A percentile compares a stretch with the other conserved stretches of the same genome.
Evolutionary conservation across 2,797 vertebrate genomes (phyloP).

Genomic region (Labeo calbasu): DNA sequence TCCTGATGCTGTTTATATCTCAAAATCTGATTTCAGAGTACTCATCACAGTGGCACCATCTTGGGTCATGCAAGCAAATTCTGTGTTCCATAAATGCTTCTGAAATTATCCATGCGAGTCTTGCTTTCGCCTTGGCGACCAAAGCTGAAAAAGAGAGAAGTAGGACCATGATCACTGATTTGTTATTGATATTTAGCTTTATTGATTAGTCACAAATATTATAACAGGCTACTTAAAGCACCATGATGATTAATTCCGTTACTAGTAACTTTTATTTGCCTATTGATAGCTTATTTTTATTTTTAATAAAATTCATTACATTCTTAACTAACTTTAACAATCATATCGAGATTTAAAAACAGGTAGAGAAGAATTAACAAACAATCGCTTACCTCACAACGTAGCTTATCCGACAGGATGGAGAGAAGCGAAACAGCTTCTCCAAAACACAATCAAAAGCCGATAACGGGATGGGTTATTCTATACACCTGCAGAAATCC

Average conservation of each 20-base stretch:
- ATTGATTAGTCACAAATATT: constrained; percentile 36
- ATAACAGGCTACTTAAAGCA: constrained; percentile 7
- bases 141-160: constrained; percentile 53
- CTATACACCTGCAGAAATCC: constrained; percentile 29
- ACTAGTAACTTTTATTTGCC: constrained; percentile 21
- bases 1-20: constrained; percentile 20
- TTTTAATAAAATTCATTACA: neutral
- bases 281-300: neutral
- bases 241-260: constrained; percentile 21
- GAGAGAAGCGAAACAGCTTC: constrained; percentile 20
- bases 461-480: constrained; percentile 7
- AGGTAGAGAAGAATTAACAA: neutral
- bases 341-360: neutral
- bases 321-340: neutral
- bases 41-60: constrained; percentile 42
- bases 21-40: constrained; percentile 31
- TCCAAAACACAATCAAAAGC: constrained; percentile 43
- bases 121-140: constrained; percentile 28
- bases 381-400: constrained; percentile 50
- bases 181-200: constrained; percentile 52
- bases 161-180: constrained; percentile 50
- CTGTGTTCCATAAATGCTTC: constrained; percentile 51
- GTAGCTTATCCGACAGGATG: constrained; percentile 27
- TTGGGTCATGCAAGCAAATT: constrained; percentile 35
- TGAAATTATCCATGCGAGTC: constrained; percentile 26